phyloP scores from a whole-genome alignment of 2,888 invertebrate genomes.

The Eulithis prunata region DNA sequence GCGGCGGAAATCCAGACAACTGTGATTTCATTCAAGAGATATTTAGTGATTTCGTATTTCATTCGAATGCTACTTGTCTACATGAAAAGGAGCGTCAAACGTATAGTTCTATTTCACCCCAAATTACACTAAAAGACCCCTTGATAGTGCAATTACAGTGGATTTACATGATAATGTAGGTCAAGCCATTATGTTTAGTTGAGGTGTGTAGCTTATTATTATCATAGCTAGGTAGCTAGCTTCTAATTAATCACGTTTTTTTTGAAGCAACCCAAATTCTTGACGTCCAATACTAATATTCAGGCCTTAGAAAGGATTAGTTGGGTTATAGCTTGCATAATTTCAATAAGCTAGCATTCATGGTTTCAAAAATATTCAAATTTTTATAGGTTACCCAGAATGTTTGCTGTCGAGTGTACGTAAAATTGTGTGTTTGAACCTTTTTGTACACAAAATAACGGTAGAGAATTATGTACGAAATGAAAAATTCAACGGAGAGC shows the following conservation, averaged over 20 bases:
- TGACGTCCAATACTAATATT: too few species aligned
- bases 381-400: too few species aligned
- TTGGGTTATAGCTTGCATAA: too few species aligned
- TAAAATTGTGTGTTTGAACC: neutral
- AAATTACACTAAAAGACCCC: constrained; percentile 50
- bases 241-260: too few species aligned
- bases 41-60: too few species aligned
- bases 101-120: constrained; percentile 29
- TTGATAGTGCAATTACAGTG: constrained; percentile 54
- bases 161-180: constrained; percentile 59
- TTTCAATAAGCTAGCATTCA: too few species aligned
- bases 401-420: too few species aligned
- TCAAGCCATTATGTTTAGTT: constrained; percentile 55
- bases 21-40: too few species aligned
- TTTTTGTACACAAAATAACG: constrained; percentile 37
- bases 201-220: neutral
- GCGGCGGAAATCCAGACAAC: too few species aligned
- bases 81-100: constrained; percentile 19
- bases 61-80: constrained; percentile 3
- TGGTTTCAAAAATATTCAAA: too few species aligned
- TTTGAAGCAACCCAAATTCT: too few species aligned
- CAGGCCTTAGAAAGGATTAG: too few species aligned
- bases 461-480: constrained; percentile 61
- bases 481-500: constrained; percentile 74
- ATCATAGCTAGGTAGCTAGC: constrained; percentile 6